A percentile compares a stretch with the other conserved stretches of the same genome.
These are phyloP conservation scores for Amazona finschi DNA, from an alignment of 2,797 vertebrate species.

Conservation along the genomic window DNA sequence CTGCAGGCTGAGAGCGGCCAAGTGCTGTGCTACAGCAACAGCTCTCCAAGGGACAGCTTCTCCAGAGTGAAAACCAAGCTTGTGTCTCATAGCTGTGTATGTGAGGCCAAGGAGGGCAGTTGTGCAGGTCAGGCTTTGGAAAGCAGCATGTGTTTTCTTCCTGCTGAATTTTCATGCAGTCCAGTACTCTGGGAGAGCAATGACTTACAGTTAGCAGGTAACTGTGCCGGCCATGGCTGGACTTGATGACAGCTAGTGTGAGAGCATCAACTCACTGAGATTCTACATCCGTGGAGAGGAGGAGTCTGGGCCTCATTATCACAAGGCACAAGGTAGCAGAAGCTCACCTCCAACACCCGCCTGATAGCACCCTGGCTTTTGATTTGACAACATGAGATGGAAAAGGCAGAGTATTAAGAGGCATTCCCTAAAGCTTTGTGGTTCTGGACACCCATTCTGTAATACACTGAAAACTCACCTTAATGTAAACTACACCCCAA, in stretches of 20 bases:
- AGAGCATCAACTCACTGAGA: background rate
- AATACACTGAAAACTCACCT: background rate
- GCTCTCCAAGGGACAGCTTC: background rate
- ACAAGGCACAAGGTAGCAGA: background rate
- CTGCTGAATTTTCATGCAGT: background rate
- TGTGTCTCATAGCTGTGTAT: background rate
- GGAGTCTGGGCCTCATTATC: background rate
- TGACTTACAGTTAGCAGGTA: background rate
- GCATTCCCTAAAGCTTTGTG: background rate
- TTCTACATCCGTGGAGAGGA: background rate
- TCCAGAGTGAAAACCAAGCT: background rate
- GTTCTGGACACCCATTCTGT: background rate
- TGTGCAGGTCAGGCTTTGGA: background rate
- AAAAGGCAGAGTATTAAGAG: background rate
- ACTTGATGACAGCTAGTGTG: background rate
- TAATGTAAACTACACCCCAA: background rate
- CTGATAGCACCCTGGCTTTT: background rate
- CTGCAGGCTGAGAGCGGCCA: background rate
- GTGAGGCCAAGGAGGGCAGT: background rate
- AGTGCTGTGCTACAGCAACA: accelerated
- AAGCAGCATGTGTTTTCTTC: background rate
- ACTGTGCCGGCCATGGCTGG: background rate
- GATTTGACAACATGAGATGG: background rate
- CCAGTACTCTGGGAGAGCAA: background rate
- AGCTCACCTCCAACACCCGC: background rate